Evolutionary conservation across 1,140 invertebrate species (phyloP).

Genomic region (Oreohelix idahoensis): DNA sequence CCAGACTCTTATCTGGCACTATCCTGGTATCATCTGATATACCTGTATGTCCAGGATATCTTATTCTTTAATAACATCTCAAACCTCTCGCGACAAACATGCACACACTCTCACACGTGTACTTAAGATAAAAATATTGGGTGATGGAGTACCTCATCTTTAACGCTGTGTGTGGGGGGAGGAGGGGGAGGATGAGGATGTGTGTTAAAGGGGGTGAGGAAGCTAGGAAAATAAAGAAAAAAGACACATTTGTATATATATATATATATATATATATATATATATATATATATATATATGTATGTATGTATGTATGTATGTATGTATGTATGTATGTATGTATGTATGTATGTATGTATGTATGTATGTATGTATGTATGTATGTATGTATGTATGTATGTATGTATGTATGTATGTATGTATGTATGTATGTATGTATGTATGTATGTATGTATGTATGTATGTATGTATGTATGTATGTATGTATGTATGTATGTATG

Average conservation of each 20-base stretch:
- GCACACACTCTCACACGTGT: no score
- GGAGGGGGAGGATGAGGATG: no score
- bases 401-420: slow-evolving; percentile 42
- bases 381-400: slow-evolving; percentile 43
- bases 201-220: no score
- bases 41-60: no score
- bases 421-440: slow-evolving; percentile 42
- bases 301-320: slow-evolving; percentile 25
- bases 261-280: slow-evolving; percentile 16
- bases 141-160: no score
- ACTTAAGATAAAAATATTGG: no score
- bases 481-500: slow-evolving; percentile 34
- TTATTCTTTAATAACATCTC: no score
- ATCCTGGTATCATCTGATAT: no score
- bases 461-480: slow-evolving; percentile 43
- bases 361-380: slow-evolving; percentile 37
- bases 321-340: slow-evolving; percentile 34
- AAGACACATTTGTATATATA: slow-evolving; percentile 18
- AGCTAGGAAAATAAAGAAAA: no score
- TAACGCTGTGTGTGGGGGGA: no score
- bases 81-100: background rate
- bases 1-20: no score
- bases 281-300: slow-evolving; percentile 15
- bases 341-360: slow-evolving; percentile 28
- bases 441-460: slow-evolving; percentile 42